Evolutionary conservation across 2,888 invertebrate genomes (phyloP).

Genomic region (Pyrrhosoma nymphula): DNA sequence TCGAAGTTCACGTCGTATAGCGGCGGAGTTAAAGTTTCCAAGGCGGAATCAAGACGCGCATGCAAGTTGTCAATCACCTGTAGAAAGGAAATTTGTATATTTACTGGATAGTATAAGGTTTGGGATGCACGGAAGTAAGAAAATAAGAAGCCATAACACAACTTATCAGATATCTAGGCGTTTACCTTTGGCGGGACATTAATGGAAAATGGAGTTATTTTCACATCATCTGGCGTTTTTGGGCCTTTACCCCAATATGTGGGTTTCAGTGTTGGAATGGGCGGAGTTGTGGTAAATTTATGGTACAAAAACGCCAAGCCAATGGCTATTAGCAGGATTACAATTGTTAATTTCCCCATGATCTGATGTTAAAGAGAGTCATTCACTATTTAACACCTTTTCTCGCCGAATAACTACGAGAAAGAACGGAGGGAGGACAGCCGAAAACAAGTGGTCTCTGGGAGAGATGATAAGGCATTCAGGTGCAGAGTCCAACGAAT

Average conservation of each 20-base stretch:
- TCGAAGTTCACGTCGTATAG: slow-evolving; percentile 83
- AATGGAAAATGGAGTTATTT: slow-evolving; percentile 65
- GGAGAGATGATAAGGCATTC: background rate
- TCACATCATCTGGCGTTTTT: background rate
- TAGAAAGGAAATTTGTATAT: background rate
- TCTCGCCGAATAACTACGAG: background rate
- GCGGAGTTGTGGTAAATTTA: background rate
- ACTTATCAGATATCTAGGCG: background rate
- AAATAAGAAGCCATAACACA: background rate
- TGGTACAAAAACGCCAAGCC: background rate
- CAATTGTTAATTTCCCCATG: background rate
- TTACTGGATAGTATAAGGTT: background rate
- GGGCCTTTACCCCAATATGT: slow-evolving; percentile 67
- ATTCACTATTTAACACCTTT: background rate
- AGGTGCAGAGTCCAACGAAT: slow-evolving; percentile 25
- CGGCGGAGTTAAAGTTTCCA: slow-evolving; percentile 76
- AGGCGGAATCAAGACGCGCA: slow-evolving; percentile 79
- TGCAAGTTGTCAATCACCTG: slow-evolving; percentile 83
- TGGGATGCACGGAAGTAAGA: background rate
- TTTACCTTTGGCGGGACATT: slow-evolving; percentile 45
- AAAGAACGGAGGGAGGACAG: background rate
- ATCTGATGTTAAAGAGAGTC: background rate
- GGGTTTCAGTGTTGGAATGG: slow-evolving; percentile 35
- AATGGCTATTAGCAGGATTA: background rate
- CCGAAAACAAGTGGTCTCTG: slow-evolving; percentile 5